A percentile compares a stretch with the other conserved stretches of the same genome.
phyloP scores from a whole-genome alignment of 2,888 invertebrate species.

The Harpagoxenus sublaevis region DNA sequence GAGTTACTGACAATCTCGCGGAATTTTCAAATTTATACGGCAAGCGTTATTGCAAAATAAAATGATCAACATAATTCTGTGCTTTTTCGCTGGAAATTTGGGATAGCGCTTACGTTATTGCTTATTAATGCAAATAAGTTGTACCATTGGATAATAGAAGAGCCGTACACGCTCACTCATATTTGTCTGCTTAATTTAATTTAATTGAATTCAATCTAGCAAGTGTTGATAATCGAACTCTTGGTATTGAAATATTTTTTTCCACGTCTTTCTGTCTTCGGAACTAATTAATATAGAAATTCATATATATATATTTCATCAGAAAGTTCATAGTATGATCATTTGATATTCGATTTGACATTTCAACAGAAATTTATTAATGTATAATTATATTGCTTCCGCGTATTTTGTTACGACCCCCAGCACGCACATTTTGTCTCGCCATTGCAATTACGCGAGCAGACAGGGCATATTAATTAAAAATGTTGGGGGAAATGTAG shows the following conservation, averaged over 20 bases:
- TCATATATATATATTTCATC: background rate
- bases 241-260: background rate
- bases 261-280: background rate
- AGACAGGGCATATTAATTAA: slow-evolving; percentile 21
- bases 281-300: background rate
- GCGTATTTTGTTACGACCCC: background rate
- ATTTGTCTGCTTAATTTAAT: background rate
- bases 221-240: background rate
- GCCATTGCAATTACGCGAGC: slow-evolving; percentile 39
- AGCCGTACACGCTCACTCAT: background rate
- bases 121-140: background rate
- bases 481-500: slow-evolving; percentile 57
- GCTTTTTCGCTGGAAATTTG: slow-evolving; percentile 6
- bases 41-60: slow-evolving; percentile 39
- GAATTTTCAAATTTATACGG: slow-evolving; percentile 57
- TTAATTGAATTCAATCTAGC: slow-evolving; percentile 5
- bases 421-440: background rate
- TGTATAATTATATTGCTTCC: background rate
- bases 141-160: background rate
- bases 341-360: background rate
- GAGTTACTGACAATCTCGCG: slow-evolving; percentile 50
- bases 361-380: background rate
- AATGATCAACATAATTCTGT: slow-evolving; percentile 30
- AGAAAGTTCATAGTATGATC: background rate
- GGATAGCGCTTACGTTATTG: background rate